Evolutionary conservation across 2,113 vertebrate species (phyloP).

Genomic region (Xiphias gladius): DNA sequence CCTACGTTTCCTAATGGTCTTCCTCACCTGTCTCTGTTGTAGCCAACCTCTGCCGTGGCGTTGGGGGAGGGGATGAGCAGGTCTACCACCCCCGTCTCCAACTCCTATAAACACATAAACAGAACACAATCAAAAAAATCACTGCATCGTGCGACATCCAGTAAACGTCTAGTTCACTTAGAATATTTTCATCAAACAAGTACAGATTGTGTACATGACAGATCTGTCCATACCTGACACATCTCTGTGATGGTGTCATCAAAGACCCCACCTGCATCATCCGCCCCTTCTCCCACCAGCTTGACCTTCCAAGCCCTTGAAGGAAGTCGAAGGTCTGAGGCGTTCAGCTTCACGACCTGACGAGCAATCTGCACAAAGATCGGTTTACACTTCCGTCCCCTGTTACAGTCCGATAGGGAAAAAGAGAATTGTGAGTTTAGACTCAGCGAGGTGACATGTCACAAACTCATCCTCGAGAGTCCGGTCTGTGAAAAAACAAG

Average conservation of each 20-base stretch:
- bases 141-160: neutral
- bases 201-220: no score
- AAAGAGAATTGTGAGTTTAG: neutral
- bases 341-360: slow-evolving; percentile 87
- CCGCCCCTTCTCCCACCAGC: slow-evolving; percentile 87
- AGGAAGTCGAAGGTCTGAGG: slow-evolving; percentile 85
- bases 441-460: neutral
- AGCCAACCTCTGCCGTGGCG: slow-evolving; percentile 86
- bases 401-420: slow-evolving; percentile 33
- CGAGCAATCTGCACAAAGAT: slow-evolving; percentile 89
- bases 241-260: slow-evolving; percentile 90
- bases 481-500: no score
- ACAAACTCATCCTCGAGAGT: no score
- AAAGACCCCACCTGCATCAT: slow-evolving; percentile 87
- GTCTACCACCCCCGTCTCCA: slow-evolving; percentile 86
- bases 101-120: slow-evolving; percentile 73
- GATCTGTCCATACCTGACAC: slow-evolving; percentile 82
- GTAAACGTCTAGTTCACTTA: neutral
- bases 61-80: slow-evolving; percentile 88
- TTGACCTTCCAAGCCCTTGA: slow-evolving; percentile 89
- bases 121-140: no score
- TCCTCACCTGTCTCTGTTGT: slow-evolving; percentile 86
- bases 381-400: slow-evolving; percentile 87
- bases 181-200: neutral
- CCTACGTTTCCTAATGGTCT: neutral